Percentiles rank a stretch among this genome's conserved stretches.
phyloP scores from a whole-genome alignment of 1,140 invertebrate species.

The Chelonus insularis region DNA sequence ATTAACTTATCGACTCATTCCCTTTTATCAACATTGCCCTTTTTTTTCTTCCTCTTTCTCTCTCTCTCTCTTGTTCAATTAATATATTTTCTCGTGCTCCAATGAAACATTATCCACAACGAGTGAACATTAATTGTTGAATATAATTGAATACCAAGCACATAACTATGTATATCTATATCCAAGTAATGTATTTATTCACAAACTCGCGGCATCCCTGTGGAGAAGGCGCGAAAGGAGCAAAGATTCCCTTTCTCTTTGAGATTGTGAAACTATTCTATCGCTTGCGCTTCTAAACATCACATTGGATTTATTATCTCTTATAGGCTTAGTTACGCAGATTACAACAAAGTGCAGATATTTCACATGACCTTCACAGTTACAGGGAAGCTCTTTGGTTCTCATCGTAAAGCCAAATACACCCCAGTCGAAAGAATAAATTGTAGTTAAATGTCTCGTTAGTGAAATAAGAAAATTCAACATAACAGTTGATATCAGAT shows the following conservation, averaged over 20 bases:
- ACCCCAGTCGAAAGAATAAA: background rate
- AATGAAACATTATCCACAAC: too few species aligned
- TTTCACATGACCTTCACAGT: conserved; percentile 51
- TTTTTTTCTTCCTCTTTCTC: too few species aligned
- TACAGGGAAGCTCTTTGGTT: background rate
- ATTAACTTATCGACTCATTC: too few species aligned
- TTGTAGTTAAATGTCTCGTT: background rate
- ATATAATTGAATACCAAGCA: too few species aligned
- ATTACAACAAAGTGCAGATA: conserved; percentile 53
- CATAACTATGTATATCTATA: background rate
- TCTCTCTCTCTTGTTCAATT: too few species aligned
- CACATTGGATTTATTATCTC: conserved; percentile 49
- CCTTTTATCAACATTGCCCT: too few species aligned
- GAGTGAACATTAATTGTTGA: too few species aligned
- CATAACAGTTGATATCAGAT: background rate
- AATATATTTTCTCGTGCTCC: too few species aligned
- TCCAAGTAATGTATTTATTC: background rate
- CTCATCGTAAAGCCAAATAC: background rate
- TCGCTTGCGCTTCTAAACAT: conserved; percentile 30
- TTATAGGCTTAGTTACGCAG: conserved; percentile 45
- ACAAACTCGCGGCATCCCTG: conserved; percentile 11
- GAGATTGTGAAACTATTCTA: conserved; percentile 48
- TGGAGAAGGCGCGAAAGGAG: conserved; percentile 8
- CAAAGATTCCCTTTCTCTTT: conserved; percentile 46
- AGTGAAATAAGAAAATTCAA: background rate